These are phyloP conservation scores for Drosophila willistoni DNA, from an alignment of 1,140 invertebrate species.

Conservation along the genomic window DNA sequence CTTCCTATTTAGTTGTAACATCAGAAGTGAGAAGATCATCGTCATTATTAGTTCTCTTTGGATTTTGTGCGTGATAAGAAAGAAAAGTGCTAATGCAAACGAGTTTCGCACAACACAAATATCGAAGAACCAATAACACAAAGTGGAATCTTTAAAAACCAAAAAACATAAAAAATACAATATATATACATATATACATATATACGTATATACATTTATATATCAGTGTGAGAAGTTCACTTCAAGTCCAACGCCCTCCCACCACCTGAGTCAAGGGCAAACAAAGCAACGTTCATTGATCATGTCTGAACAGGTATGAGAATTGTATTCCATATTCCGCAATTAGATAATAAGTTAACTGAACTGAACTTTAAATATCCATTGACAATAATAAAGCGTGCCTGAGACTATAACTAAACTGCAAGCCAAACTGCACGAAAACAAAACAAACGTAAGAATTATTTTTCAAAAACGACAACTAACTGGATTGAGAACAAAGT, in stretches of 20 bases:
- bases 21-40: constrained; percentile 42
- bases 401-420: too few relatives aligned
- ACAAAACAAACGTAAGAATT: too few relatives aligned
- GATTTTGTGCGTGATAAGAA: constrained; percentile 44
- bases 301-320: constrained; percentile 50
- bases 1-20: constrained; percentile 65
- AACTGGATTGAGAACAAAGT: too few relatives aligned
- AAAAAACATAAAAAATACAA: not conserved
- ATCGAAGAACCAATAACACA: not conserved
- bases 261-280: constrained; percentile 34
- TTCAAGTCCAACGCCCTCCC: constrained; percentile 40
- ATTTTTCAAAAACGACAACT: not conserved
- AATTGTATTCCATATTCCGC: constrained; percentile 6
- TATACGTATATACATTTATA: not conserved
- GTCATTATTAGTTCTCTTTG: constrained; percentile 40
- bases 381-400: not conserved
- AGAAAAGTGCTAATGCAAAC: constrained; percentile 22
- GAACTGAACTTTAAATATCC: not conserved
- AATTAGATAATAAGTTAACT: constrained; percentile 4
- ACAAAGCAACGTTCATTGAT: constrained; percentile 37
- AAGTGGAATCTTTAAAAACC: not conserved
- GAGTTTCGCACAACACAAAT: not conserved
- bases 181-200: not conserved
- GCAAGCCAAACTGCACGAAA: too few relatives aligned
- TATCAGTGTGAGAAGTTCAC: constrained; percentile 34